Conservation (phyloP, 2,888 invertebrate species). For the Blastobasis lacticolella region DNA sequence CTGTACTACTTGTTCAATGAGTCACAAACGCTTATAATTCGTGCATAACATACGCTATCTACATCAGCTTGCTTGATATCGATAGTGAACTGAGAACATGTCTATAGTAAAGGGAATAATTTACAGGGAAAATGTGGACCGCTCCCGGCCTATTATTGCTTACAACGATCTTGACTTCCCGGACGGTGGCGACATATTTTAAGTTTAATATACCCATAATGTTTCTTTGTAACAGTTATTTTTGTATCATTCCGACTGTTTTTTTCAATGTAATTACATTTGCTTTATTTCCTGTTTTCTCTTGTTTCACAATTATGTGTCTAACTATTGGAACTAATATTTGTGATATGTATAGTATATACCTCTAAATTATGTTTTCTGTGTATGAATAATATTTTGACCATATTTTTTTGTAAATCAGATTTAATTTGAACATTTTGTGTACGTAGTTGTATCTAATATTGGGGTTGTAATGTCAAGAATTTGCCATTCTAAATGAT, state of each 20-base stretch:
- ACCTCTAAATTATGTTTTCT: too few relatives aligned
- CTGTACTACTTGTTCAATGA: background rate
- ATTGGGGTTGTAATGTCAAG: too few relatives aligned
- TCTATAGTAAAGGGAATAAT: conserved; percentile 35
- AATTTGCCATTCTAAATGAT: too few relatives aligned
- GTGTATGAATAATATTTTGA: too few relatives aligned
- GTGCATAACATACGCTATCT: conserved; percentile 1
- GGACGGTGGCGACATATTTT: conserved; percentile 85
- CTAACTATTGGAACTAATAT: too few relatives aligned
- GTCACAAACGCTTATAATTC: background rate
- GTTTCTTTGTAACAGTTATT: conserved; percentile 12
- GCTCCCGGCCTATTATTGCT: conserved; percentile 85
- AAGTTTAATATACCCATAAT: conserved; percentile 33
- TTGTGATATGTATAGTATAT: too few relatives aligned
- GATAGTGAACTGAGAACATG: too few relatives aligned
- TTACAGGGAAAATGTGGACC: conserved; percentile 79
- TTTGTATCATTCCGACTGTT: conserved; percentile 31
- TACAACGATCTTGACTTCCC: conserved; percentile 95
- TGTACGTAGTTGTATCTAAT: too few relatives aligned
- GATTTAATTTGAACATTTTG: too few relatives aligned
- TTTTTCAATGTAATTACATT: conserved; percentile 14
- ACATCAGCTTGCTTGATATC: background rate
- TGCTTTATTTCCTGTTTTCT: background rate
- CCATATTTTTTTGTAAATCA: too few relatives aligned
- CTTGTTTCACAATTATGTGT: too few relatives aligned